Base-by-base conservation (phyloP, 2,797 vertebrate species). In the Centroberyx gerrardi region DNA sequence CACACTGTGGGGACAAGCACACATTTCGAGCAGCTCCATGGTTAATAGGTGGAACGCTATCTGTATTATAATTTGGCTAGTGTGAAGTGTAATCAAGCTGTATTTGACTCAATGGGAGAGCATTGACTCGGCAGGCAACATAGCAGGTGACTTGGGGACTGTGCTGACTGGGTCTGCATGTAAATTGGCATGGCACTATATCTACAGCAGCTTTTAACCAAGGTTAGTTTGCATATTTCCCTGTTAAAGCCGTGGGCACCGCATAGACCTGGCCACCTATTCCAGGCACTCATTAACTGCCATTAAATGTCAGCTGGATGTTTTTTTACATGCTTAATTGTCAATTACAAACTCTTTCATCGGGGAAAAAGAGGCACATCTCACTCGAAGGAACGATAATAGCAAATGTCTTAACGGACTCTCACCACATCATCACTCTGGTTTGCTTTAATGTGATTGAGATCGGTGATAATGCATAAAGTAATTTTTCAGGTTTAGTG, bases 81-180 rank as follows among this genome's bases (percentile, higher is more conserved):
- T 81, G 84, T 84, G 87, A 90, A 91, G 87, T 87, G 87, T 91
- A 89, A 90, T 91, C 90, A 91, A 87, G 86, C 90, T 77, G 64
- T 78, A 82, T 80, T 72, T 81, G 87, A 85, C 86, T 89, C 83
- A 59, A 44, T 66, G 78, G 86, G 87, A 86, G 78, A 70, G 77
- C 49, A 4, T 78, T 64, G 79, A 84, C 74, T 61, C 71, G 74
- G 72, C 48, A 66, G 85, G 87, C 64, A 44, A 74, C 74, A 56
- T 74, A 66, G 54, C 74, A 66, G 12, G 67, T 60, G 87, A 68
- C 83, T 74, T 48, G 51, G 74, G 73, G 73, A 68, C 69, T n/a
- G 27, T 31, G 18, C 82, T 36, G 72, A 70, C 75, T 53, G 61
- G 76, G 72, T 63, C 62, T 52, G 66, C 77, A 83, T 89, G 85